A percentile compares a stretch with the other conserved stretches of the same genome.
phyloP scores from a whole-genome alignment of 2,113 vertebrate species.

The Charina bottae region DNA sequence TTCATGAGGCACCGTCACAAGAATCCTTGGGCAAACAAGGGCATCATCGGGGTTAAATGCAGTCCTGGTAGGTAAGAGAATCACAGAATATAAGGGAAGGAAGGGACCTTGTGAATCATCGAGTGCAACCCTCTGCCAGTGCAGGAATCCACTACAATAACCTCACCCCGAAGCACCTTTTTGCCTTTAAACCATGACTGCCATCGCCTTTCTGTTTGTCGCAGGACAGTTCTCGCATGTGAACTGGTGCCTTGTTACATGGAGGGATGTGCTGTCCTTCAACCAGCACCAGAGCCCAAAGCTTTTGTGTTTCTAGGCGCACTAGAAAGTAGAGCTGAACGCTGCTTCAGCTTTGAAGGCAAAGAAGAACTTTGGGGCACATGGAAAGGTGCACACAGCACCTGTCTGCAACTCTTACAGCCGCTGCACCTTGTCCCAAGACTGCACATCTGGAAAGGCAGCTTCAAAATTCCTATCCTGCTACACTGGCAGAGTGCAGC shows the following conservation, averaged over 20 bases:
- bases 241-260: not conserved
- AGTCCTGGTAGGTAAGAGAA: not conserved
- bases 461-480: not conserved
- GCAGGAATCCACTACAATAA: not conserved
- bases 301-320: not conserved
- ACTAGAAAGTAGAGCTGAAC: not conserved
- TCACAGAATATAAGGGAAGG: not conserved
- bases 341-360: not conserved
- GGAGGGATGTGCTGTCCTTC: not conserved
- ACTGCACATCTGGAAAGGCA: too few relatives aligned
- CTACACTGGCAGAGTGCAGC: not conserved
- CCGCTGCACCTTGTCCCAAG: not conserved
- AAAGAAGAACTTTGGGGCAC: not conserved
- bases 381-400: not conserved
- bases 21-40: rapidly evolving
- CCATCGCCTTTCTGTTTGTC: not conserved
- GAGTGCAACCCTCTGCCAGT: not conserved
- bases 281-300: not conserved
- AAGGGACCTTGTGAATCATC: not conserved
- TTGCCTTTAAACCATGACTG: not conserved
- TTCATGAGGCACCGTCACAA: rapidly evolving
- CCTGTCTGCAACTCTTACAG: not conserved
- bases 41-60: rapidly evolving
- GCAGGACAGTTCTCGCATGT: not conserved
- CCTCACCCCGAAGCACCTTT: not conserved